These are phyloP conservation scores for Otus scops DNA, from an alignment of 2,797 vertebrate genomes.

Conservation along the genomic window DNA sequence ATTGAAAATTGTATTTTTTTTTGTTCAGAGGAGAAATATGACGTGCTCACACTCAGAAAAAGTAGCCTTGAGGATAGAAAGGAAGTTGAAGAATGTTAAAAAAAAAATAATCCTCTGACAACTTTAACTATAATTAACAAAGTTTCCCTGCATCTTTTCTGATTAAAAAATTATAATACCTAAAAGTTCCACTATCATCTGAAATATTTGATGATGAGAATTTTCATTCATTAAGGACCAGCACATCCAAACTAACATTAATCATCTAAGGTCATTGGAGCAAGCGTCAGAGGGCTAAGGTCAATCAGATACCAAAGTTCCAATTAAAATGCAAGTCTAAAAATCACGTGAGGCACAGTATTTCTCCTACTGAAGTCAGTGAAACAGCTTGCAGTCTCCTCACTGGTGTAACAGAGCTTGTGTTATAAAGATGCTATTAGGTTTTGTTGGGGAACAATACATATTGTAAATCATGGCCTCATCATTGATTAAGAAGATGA, in stretches of 20 bases:
- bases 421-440: accelerated
- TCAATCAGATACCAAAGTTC: background rate
- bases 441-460: background rate
- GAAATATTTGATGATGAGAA: background rate
- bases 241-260: background rate
- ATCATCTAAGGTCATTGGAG: background rate
- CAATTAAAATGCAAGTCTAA: background rate
- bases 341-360: accelerated
- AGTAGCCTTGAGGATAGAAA: background rate
- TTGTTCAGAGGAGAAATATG: background rate
- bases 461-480: background rate
- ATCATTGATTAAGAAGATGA: background rate
- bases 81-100: background rate
- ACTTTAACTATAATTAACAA: background rate
- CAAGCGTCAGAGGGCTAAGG: background rate
- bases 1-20: background rate
- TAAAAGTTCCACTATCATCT: background rate
- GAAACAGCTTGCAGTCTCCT: background rate
- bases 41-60: background rate
- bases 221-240: background rate
- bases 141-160: background rate
- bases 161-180: background rate
- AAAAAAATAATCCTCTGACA: background rate
- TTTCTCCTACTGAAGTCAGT: background rate
- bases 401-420: background rate